phyloP scores from a whole-genome alignment of 2,113 vertebrate species.

The Numenius arquata region DNA sequence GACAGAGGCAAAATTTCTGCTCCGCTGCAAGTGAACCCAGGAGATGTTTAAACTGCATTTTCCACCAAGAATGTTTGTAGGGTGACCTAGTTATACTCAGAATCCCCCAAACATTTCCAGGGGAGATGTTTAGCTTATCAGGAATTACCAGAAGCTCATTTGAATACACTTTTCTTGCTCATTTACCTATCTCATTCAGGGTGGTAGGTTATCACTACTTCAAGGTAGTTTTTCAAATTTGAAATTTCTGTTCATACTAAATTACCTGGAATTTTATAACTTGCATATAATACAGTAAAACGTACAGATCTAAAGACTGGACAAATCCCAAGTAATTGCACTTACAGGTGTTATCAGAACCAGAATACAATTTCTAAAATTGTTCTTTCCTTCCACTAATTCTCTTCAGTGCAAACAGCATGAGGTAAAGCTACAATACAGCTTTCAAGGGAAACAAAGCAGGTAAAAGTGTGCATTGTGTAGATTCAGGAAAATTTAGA shows the following conservation, averaged over 20 bases:
- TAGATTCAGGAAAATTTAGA: background rate
- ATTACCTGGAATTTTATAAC: background rate
- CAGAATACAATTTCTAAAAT: background rate
- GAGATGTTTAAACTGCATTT: background rate
- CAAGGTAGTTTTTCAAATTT: background rate
- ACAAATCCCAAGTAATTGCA: background rate
- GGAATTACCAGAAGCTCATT: background rate
- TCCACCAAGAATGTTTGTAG: background rate
- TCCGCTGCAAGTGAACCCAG: background rate
- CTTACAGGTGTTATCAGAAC: background rate
- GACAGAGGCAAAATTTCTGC: background rate
- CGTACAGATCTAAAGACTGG: background rate
- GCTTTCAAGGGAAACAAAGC: background rate
- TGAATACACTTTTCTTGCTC: background rate
- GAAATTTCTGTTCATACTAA: background rate
- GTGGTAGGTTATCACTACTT: background rate
- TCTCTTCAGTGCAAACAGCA: background rate
- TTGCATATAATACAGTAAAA: background rate
- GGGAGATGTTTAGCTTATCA: background rate
- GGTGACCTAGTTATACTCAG: background rate
- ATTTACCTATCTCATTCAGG: background rate
- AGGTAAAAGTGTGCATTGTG: background rate
- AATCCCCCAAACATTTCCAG: background rate
- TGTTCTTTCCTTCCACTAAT: background rate
- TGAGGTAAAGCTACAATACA: background rate